Conservation (phyloP, 2,797 vertebrate genomes). For the Coendou prehensilis region DNA sequence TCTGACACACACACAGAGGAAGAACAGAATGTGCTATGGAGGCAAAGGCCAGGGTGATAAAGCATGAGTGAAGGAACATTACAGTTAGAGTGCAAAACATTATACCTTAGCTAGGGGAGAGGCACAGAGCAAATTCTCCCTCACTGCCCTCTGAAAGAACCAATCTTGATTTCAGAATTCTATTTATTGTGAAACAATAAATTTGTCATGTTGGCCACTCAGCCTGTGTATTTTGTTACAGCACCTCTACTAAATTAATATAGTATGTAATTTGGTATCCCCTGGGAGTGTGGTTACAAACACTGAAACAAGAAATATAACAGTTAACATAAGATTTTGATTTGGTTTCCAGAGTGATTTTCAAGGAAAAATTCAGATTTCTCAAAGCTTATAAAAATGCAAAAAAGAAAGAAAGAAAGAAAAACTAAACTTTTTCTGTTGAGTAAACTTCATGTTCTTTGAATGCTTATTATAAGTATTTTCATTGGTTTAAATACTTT, state of each 20-base stretch:
- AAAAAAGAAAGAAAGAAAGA: background rate
- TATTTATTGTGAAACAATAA: background rate
- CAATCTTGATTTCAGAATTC: background rate
- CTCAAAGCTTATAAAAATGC: background rate
- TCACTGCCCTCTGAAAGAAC: background rate
- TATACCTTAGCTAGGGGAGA: background rate
- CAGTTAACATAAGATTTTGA: background rate
- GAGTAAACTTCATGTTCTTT: constrained; percentile 18
- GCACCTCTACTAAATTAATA: background rate
- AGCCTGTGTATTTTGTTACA: background rate
- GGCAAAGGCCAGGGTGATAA: background rate
- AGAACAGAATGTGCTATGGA: background rate
- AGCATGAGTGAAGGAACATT: background rate
- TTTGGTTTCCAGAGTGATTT: constrained; percentile 19
- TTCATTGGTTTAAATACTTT: constrained; percentile 45
- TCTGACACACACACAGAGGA: background rate
- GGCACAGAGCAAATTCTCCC: too few species aligned
- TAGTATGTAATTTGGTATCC: background rate
- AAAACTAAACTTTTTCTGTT: background rate
- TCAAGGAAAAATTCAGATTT: background rate
- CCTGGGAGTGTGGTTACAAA: background rate
- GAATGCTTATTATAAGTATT: background rate
- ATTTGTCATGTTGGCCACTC: background rate
- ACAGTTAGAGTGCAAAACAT: background rate
- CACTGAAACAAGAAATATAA: background rate